Percentiles rank a stretch among this genome's conserved stretches.
phyloP scores from a whole-genome alignment of 2,797 vertebrate species.

The Oreochromis grahami region DNA sequence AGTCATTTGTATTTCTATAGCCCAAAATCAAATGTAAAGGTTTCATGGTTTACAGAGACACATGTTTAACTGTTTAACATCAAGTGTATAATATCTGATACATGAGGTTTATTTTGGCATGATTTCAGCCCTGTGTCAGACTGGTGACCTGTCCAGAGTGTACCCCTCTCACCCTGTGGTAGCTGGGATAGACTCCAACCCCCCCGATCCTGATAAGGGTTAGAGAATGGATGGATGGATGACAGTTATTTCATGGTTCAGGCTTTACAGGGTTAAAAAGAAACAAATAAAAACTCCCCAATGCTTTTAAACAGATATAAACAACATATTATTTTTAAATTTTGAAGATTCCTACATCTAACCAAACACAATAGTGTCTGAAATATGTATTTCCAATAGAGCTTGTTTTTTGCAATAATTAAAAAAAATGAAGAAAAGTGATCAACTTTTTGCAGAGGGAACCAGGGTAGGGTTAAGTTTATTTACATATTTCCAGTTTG shows the following conservation, averaged over 20 bases:
- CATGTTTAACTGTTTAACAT: background rate
- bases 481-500: background rate
- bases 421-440: background rate
- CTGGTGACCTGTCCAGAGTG: background rate
- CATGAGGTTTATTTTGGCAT: background rate
- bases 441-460: background rate
- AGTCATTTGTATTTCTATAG: background rate
- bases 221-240: background rate
- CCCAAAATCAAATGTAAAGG: background rate
- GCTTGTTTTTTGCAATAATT: background rate
- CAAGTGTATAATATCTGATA: background rate
- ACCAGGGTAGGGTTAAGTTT: background rate
- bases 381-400: background rate
- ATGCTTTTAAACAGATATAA: background rate
- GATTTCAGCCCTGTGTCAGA: background rate
- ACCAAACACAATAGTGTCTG: background rate
- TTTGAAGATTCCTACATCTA: background rate
- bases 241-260: background rate
- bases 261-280: background rate
- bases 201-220: background rate
- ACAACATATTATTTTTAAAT: background rate
- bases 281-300: background rate
- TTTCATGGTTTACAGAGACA: background rate
- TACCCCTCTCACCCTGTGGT: background rate
- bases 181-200: background rate